Base-by-base conservation (phyloP, 2,888 invertebrate genomes). In the Punctoribates punctum region DNA sequence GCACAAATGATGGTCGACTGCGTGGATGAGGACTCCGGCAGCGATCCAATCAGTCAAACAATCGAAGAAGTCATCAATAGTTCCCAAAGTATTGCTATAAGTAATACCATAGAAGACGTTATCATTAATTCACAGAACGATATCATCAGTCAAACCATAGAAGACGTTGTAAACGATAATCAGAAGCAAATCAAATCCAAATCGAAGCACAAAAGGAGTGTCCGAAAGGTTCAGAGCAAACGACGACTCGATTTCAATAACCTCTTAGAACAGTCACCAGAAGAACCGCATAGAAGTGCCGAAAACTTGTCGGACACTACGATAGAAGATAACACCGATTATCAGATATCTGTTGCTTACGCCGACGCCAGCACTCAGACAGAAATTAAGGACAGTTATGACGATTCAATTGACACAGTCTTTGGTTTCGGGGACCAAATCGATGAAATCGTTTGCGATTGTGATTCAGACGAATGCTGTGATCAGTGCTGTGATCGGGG, bases 401-500 rank as follows among this genome's bases (percentile, higher is more conserved):
- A 62, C 6, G 38, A 38, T 13, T 38, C 67, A 1, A 38, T 38
- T 20, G 67, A 67, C n/a, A 5, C 38, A 9, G 6, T 62, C 6
- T 67, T 34, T 8, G 38, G 38, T 38, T 67, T 29, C 20, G 67
- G n/a, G 8, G 34, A 67, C 13, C 38, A 67, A 20, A 3, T 67
- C 6, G 67, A 67, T 34, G 67, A 67, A 38, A 34, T 67, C 27
- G 60, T 48, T 25, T 67, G 70, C 46, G 54, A 23, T 42, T 74
- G 73, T 23, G 54, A 54, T 17, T 54, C 48, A 1, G 73, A 73
- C 48, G 51, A 73, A 20, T 73, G 73, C 23, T 73, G 73, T 23
- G 73, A 73, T 20, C 48, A 51, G 17, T 73, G 73, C n/a, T 73
- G 73, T 23, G 73, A 73, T 54, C 73, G n/a, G 13, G 46, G 73